Evolutionary conservation across 2,113 vertebrate species (phyloP).

Genomic region (Lycaon pictus): DNA sequence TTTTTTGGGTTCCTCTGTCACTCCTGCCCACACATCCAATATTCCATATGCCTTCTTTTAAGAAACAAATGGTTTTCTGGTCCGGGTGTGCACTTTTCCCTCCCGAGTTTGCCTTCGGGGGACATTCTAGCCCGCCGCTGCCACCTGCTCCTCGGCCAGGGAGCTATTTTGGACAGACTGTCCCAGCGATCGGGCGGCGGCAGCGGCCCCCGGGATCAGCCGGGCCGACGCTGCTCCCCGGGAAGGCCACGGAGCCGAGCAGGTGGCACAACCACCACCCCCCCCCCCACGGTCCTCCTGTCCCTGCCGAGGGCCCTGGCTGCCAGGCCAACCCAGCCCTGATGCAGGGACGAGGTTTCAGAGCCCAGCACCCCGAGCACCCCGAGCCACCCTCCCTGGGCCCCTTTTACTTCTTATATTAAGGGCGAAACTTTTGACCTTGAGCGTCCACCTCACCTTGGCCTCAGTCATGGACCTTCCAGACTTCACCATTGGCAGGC

Average conservation of each 20-base stretch:
- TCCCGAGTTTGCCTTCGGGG: constrained; percentile 67
- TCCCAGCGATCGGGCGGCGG: neutral
- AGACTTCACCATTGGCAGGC: neutral
- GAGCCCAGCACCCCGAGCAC: neutral
- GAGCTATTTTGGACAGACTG: constrained; percentile 67
- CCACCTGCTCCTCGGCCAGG: constrained; percentile 70
- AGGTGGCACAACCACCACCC: too few species aligned
- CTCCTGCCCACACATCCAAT: constrained; percentile 78
- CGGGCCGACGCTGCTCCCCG: too few species aligned
- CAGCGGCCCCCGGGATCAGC: too few species aligned
- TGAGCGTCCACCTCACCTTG: neutral
- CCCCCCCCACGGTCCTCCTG: neutral
- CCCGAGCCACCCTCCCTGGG: neutral
- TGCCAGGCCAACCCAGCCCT: neutral
- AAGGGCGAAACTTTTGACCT: constrained; percentile 3
- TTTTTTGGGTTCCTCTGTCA: constrained; percentile 73
- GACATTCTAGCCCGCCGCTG: constrained; percentile 76
- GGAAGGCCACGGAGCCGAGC: too few species aligned
- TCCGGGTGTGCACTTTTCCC: constrained; percentile 59
- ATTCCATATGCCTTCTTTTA: constrained; percentile 80
- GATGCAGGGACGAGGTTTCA: neutral
- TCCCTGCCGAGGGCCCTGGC: neutral
- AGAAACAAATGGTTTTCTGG: constrained; percentile 75
- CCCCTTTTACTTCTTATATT: neutral
- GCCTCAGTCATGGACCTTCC: neutral